Percentiles rank a stretch among this genome's conserved stretches.
Conservation (phyloP, 92 coral and sea anemone genomes). For the Bergia puertoricense region DNA sequence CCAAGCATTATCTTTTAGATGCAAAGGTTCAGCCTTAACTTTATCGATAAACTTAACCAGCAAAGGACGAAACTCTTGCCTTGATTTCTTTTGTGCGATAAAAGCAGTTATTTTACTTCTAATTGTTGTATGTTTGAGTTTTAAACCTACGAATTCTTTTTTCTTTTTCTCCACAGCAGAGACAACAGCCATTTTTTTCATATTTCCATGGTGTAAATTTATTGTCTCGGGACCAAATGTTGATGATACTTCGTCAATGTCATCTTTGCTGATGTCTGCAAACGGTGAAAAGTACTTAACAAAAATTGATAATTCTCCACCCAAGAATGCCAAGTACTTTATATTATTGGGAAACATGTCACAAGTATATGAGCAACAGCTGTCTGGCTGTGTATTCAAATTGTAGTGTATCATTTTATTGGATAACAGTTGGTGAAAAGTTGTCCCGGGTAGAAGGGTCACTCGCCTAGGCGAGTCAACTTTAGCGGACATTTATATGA, state of each 20-base stretch:
- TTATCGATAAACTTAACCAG: too few species aligned
- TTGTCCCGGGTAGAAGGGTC: too few species aligned
- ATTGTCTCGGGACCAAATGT: slow-evolving; percentile 48
- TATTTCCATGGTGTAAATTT: slow-evolving; percentile 51
- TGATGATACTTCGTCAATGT: slow-evolving; percentile 8
- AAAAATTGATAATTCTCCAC: slow-evolving; percentile 36
- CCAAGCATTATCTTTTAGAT: slow-evolving; percentile 54
- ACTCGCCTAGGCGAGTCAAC: too few species aligned
- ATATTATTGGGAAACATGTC: slow-evolving; percentile 65
- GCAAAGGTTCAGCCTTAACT: slow-evolving; percentile 53
- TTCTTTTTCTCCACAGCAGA: slow-evolving; percentile 29
- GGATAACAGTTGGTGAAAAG: too few species aligned
- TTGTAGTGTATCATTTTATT: too few species aligned
- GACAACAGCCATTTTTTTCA: slow-evolving; percentile 52
- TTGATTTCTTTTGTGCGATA: slow-evolving; percentile 26
- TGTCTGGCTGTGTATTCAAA: too few species aligned
- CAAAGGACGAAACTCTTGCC: slow-evolving; percentile 42
- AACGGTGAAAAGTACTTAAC: slow-evolving; percentile 72
- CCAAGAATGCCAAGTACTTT: too few species aligned
- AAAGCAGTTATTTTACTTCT: slow-evolving; percentile 33
- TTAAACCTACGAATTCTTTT: slow-evolving; percentile 12
- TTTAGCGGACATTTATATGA: too few species aligned
- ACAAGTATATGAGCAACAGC: slow-evolving; percentile 57
- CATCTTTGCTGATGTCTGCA: slow-evolving; percentile 62
- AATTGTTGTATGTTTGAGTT: background rate